A percentile compares a stretch with the other conserved stretches of the same genome.
phyloP scores from a whole-genome alignment of 92 coral and sea anemone species.

The Bergia sp. region DNA sequence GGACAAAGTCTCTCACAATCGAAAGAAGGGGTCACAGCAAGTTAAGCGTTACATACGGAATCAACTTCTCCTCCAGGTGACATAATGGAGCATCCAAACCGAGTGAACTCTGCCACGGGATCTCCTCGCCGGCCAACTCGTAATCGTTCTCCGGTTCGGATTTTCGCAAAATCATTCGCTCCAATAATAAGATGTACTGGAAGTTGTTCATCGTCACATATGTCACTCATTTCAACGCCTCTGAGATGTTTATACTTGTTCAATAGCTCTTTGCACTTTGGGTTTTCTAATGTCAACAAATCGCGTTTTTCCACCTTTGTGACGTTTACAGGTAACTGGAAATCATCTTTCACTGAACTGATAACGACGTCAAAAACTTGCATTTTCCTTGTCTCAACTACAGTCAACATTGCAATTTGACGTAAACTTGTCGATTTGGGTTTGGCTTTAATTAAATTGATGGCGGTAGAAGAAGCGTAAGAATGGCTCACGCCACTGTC shows the following conservation, averaged over 20 bases:
- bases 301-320: slow-evolving; percentile 57
- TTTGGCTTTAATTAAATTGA: slow-evolving; percentile 61
- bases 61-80: slow-evolving; percentile 67
- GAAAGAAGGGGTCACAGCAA: slow-evolving; percentile 40
- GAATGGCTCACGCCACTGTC: slow-evolving; percentile 67
- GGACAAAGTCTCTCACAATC: slow-evolving; percentile 48
- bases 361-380: slow-evolving; percentile 67
- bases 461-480: slow-evolving; percentile 33
- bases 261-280: slow-evolving; percentile 56
- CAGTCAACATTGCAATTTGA: slow-evolving; percentile 77
- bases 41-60: slow-evolving; percentile 36
- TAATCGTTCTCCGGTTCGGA: slow-evolving; percentile 60
- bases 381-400: slow-evolving; percentile 63
- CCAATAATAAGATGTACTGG: slow-evolving; percentile 71
- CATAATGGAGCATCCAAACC: slow-evolving; percentile 72
- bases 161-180: slow-evolving; percentile 72
- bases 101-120: slow-evolving; percentile 69
- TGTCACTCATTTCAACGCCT: slow-evolving; percentile 68
- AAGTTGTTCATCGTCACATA: slow-evolving; percentile 48
- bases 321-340: slow-evolving; percentile 37
- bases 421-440: slow-evolving; percentile 57
- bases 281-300: slow-evolving; percentile 65
- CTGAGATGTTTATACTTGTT: slow-evolving; percentile 52
- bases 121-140: slow-evolving; percentile 72
- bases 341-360: slow-evolving; percentile 56